phyloP scores from a whole-genome alignment of 2,797 vertebrate genomes.

The Eutrigla gurnardus region DNA sequence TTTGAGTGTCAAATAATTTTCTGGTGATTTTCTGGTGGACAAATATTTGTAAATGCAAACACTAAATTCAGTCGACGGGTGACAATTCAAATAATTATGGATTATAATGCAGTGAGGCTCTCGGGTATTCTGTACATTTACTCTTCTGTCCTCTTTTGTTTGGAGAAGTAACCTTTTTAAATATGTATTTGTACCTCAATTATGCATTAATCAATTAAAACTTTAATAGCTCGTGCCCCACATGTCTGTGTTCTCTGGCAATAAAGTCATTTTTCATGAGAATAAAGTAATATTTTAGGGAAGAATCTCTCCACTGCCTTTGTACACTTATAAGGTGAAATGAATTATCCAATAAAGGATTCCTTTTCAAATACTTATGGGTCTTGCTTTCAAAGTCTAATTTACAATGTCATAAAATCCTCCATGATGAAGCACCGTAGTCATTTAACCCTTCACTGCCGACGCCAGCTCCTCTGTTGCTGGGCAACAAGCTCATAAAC shows the following conservation, averaged over 20 bases:
- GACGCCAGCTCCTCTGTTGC: constrained; percentile 35
- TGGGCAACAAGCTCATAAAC: constrained; percentile 51
- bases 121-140: background rate
- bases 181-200: background rate
- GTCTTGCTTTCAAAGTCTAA: constrained; percentile 10
- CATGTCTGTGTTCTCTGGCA: background rate
- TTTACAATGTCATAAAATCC: constrained; percentile 39
- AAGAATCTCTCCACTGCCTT: constrained; percentile 7
- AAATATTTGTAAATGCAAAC: background rate
- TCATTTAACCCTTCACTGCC: constrained; percentile 12
- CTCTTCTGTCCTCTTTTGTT: background rate
- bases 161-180: background rate
- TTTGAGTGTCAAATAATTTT: background rate
- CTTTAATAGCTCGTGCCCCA: background rate
- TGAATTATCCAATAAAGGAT: constrained; percentile 59
- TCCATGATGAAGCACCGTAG: background rate
- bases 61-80: background rate
- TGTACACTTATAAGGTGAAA: constrained; percentile 26
- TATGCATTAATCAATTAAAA: too few species aligned
- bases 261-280: too few species aligned
- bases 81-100: background rate
- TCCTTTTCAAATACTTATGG: constrained; percentile 27
- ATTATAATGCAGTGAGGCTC: background rate
- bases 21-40: background rate
- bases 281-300: background rate